Percentiles rank a stretch among this genome's conserved stretches.
phyloP scores from a whole-genome alignment of 37 sponge, comb jelly and placozoan genomes.

The Hormiphora californensis region DNA sequence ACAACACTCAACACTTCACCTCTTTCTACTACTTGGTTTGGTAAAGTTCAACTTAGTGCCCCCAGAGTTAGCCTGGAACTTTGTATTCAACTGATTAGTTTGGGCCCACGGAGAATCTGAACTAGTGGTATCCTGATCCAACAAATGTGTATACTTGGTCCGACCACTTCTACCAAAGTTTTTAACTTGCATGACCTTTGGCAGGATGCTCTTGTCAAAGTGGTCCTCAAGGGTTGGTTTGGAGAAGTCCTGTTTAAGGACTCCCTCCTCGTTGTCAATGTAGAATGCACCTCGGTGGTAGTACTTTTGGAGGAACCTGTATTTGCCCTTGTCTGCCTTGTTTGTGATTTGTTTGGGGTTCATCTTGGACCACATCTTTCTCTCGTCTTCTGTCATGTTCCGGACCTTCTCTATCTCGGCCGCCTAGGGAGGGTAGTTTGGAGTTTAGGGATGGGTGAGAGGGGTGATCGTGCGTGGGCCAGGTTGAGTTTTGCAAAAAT shows the following conservation, averaged over 20 bases:
- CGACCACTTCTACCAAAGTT: constrained; percentile 96
- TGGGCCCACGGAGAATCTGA: constrained; percentile 81
- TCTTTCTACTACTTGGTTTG: constrained; percentile 76
- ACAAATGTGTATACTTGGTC: constrained; percentile 97
- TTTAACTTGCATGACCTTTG: constrained; percentile 99
- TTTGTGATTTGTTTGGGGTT: constrained; percentile 74
- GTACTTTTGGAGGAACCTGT: constrained; percentile 98
- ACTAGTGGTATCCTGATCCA: constrained; percentile 94
- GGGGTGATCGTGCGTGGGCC: no score
- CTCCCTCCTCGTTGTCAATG: constrained; percentile 68
- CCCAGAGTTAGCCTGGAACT: constrained; percentile 77
- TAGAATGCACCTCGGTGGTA: constrained; percentile 96
- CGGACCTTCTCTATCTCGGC: constrained; percentile 81
- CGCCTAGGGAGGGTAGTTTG: no score
- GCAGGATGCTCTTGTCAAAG: constrained; percentile 94
- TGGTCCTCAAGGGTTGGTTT: constrained; percentile 95
- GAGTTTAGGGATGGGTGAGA: no score
- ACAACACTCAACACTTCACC: no score
- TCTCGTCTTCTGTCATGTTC: constrained; percentile 88
- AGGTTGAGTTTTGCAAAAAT: no score
- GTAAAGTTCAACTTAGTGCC: constrained; percentile 74
- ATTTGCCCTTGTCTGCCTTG: constrained; percentile 79
- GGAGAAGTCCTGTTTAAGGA: constrained; percentile 68
- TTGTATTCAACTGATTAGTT: constrained; percentile 67
- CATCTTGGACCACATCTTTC: constrained; percentile 58